Conservation (phyloP, 2,888 invertebrate genomes). For the Thysanoteuthis rhombus region DNA sequence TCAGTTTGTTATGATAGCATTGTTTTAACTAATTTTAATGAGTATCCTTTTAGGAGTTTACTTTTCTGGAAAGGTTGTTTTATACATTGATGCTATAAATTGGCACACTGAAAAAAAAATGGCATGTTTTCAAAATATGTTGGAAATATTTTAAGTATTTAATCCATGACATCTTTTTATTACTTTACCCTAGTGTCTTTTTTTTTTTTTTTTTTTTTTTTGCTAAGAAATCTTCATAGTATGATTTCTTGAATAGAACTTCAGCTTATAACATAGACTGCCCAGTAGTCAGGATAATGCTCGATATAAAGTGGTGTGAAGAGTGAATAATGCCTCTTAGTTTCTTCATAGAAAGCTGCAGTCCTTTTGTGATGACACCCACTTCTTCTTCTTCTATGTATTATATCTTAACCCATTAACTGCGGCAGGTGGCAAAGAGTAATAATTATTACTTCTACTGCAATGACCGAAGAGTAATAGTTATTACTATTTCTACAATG, state of each 20-base stretch:
- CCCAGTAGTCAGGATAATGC: neutral
- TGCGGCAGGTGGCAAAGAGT: no score
- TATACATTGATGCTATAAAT: no score
- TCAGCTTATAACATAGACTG: neutral
- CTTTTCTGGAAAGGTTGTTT: no score
- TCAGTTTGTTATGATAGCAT: no score
- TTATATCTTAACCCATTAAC: no score
- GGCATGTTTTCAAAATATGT: no score
- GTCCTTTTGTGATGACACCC: neutral
- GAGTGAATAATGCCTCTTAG: neutral
- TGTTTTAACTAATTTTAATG: no score
- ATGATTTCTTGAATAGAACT: neutral
- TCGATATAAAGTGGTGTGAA: neutral
- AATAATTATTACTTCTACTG: no score
- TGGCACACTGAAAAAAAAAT: neutral
- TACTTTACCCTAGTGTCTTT: neutral
- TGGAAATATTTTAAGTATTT: neutral
- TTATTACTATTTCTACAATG: no score
- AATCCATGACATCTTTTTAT: neutral
- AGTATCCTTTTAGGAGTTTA: no score
- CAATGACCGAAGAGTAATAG: no score
- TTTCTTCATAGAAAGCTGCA: neutral
- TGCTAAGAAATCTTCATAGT: neutral
- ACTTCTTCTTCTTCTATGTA: neutral
- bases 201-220: neutral